Base-by-base conservation (phyloP, 1,140 invertebrate genomes). In the Drosophila lacteicornis region DNA sequence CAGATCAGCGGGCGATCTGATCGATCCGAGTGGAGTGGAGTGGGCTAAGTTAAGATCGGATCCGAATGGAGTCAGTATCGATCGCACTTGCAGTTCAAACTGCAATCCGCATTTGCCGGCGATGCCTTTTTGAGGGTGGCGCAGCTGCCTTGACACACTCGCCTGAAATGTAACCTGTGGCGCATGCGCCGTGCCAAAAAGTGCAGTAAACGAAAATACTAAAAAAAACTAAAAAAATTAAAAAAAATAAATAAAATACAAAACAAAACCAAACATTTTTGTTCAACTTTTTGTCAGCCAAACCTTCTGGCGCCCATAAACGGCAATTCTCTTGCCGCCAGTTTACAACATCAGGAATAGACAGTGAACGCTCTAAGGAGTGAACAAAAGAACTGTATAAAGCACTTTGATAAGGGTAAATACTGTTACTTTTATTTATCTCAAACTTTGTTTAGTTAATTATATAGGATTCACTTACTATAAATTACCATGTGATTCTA, bases 281-380 rank as follows among this genome's bases (percentile, higher is more conserved):
- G 40, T 40, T 19, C 11, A 75, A 47, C 36, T 46, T 76, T 67
- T 73, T 43, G 67, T 73, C 25, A 63, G 38, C 43, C 56, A 71
- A 88, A 88, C 84, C 84, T 88, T 88, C 84, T 90, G 74, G 66
- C 70, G 78, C 40, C 84, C 84, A 88, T 90, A 88, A 84, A 88
- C 68, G 84, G 74, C 70, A 84, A 82, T 84, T 88, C 74, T 90
- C 73, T 73, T 73, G 55, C 30, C 40, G 22, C 71, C 66, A 87
- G 81, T 75, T 88, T 79, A 84, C 84, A 79, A 71, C 59, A 65
- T 55, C 22, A 49, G 38, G 57, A 67, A 42, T 40, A 70, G 19
- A 70, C 42, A 36, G 30, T 27, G 19, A 55, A 3, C 7, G 4
- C 51, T 55, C 17, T 3, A 22, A 55, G 13, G 33, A 55, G 33